Conservation (phyloP, 2,888 invertebrate species). For the Orthonychiurus folsomi region DNA sequence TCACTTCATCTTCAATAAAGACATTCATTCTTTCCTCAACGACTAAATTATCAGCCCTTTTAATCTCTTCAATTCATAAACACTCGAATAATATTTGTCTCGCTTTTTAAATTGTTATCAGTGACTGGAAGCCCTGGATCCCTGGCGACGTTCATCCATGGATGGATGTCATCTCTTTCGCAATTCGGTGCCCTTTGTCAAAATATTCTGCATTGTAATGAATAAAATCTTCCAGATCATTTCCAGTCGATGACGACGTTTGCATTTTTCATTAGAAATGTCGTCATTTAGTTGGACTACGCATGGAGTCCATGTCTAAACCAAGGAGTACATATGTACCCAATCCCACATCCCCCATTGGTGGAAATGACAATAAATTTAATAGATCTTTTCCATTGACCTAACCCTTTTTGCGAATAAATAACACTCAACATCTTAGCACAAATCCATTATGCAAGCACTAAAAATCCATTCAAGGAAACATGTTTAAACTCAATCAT, state of each 20-base stretch:
- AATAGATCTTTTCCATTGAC: no score
- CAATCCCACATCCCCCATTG: no score
- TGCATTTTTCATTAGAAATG: neutral
- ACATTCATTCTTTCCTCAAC: neutral
- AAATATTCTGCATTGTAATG: conserved; percentile 13
- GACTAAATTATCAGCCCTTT: neutral
- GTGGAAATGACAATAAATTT: no score
- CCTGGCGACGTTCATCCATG: no score
- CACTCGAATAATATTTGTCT: neutral
- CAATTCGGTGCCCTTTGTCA: conserved; percentile 9
- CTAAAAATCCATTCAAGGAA: neutral
- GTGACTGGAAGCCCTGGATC: no score
- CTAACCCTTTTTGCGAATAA: neutral
- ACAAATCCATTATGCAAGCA: neutral
- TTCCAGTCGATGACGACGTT: neutral
- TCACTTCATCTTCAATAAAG: neutral
- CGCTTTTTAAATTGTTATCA: neutral
- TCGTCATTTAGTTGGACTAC: no score
- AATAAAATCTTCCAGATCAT: neutral
- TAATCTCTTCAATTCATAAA: neutral
- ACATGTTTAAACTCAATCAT: conserved; percentile 15
- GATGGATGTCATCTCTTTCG: conserved; percentile 3
- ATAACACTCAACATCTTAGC: neutral
- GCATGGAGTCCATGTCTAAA: no score
- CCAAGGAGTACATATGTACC: no score